Evolutionary conservation across 2,113 vertebrate species (phyloP).

Genomic region (Fregata magnificens): DNA sequence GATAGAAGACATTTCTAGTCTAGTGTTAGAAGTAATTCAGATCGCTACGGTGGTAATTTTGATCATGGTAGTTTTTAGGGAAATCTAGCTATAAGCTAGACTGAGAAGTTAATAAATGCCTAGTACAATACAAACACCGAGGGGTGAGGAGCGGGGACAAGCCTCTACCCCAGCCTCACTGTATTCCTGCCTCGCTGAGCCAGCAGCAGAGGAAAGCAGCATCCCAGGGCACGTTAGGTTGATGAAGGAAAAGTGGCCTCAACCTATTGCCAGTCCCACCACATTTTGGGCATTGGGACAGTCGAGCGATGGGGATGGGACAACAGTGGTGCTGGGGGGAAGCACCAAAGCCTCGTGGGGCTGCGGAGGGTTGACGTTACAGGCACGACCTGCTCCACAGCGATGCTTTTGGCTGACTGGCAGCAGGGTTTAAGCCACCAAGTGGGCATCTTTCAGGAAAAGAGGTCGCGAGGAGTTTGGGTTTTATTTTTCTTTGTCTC

Average conservation of each 20-base stretch:
- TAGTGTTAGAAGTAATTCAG: slow-evolving; percentile 38
- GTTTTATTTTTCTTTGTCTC: background rate
- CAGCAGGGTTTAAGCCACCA: background rate
- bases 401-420: rapidly evolving
- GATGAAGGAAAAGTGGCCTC: background rate
- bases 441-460: background rate
- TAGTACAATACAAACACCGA: rapidly evolving
- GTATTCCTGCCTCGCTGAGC: background rate
- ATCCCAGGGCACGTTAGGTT: rapidly evolving
- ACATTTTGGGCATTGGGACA: background rate
- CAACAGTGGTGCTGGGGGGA: background rate
- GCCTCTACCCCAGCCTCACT: background rate
- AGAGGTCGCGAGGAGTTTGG: background rate
- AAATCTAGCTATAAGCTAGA: background rate
- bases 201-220: background rate
- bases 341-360: background rate
- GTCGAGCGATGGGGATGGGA: background rate
- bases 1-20: background rate
- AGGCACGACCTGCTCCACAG: rapidly evolving
- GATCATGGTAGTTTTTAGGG: slow-evolving; percentile 3
- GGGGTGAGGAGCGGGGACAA: background rate
- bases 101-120: background rate
- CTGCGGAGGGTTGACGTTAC: background rate
- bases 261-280: background rate
- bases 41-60: background rate